Conservation (phyloP, 35 echinoderm and acorn worm species). For the Eucidaris tribuloides region DNA sequence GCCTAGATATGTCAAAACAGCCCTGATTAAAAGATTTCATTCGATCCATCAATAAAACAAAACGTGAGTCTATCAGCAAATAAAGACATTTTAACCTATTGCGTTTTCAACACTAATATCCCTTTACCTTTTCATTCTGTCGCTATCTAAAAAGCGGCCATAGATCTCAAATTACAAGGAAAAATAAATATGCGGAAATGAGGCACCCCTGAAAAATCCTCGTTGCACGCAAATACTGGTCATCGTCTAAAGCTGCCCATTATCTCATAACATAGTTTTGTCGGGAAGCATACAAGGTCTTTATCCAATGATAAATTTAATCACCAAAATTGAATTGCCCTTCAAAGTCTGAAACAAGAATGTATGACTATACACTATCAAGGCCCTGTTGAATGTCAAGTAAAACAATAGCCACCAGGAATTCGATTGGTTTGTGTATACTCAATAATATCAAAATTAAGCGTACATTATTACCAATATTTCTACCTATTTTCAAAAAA, state of each 20-base stretch:
- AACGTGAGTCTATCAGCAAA: too few relatives aligned
- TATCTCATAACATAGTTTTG: not conserved
- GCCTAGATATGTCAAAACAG: too few relatives aligned
- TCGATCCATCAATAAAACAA: too few relatives aligned
- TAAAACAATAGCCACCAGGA: not conserved
- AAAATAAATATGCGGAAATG: not conserved
- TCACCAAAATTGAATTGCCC: constrained; percentile 27
- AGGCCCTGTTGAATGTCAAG: constrained; percentile 25
- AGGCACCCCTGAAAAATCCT: too few relatives aligned
- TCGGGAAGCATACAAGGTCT: not conserved
- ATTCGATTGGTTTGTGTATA: not conserved
- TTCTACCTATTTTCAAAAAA: constrained; percentile 2
- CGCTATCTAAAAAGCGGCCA: too few relatives aligned
- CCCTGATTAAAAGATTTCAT: too few relatives aligned
- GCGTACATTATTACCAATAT: constrained; percentile 21
- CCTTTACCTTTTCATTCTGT: too few relatives aligned
- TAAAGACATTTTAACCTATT: too few relatives aligned
- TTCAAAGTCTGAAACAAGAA: constrained; percentile 9
- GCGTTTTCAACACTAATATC: too few relatives aligned
- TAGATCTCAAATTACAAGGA: not conserved
- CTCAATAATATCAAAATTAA: constrained; percentile 17
- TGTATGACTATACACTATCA: constrained; percentile 7
- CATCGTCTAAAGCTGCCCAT: not conserved
- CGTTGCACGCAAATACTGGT: not conserved
- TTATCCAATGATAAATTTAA: not conserved